Conservation (phyloP, 2,888 invertebrate genomes). For the Hedychridium roseum region DNA sequence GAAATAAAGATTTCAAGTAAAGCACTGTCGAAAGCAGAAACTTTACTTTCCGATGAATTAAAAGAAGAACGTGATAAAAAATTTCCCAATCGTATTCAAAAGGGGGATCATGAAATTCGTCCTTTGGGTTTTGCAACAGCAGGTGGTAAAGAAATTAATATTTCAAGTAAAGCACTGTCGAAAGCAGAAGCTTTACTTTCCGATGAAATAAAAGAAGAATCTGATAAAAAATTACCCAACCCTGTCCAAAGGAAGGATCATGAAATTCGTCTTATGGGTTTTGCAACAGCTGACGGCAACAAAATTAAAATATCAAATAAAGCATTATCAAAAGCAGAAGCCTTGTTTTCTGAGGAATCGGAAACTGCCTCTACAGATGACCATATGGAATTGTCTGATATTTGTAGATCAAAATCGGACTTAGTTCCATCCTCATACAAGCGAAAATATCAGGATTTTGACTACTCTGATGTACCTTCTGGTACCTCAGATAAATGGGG, state of each 20-base stretch:
- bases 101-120: no score
- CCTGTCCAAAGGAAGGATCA: no score
- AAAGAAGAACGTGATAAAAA: not conserved
- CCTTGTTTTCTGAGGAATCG: no score
- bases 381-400: no score
- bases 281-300: slow-evolving; percentile 60
- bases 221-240: not conserved
- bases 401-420: no score
- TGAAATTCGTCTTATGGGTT: slow-evolving; percentile 31
- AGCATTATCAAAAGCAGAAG: not conserved
- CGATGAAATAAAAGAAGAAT: slow-evolving; percentile 3
- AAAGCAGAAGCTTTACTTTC: slow-evolving; percentile 7
- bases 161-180: slow-evolving; percentile 6
- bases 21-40: slow-evolving; percentile 26
- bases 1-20: slow-evolving; percentile 34
- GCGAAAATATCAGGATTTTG: no score
- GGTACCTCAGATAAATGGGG: no score
- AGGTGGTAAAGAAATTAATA: not conserved
- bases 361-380: no score
- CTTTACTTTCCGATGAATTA: slow-evolving; percentile 8
- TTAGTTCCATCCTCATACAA: no score
- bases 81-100: not conserved
- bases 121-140: slow-evolving; percentile 15
- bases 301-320: slow-evolving; percentile 35
- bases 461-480: no score